Evolutionary conservation across 2,888 invertebrate genomes (phyloP), one percentile per base, ranked within the genome.

Genomic region (Dyspetes luteomarginatus): DNA sequence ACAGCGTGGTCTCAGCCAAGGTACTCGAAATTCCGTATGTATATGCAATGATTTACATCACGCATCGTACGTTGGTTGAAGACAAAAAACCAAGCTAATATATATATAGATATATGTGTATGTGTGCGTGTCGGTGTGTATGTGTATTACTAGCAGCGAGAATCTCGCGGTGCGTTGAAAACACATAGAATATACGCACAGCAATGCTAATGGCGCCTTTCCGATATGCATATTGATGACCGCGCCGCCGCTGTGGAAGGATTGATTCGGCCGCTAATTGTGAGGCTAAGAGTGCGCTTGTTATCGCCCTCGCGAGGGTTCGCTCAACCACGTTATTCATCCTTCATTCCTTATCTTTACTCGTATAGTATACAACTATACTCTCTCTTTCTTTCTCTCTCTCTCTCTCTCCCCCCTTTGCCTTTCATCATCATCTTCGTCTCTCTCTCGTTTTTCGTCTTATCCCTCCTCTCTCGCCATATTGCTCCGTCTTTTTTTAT

Each of bases 231-330:
- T 88, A 88, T 87, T 87, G 87, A 88, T 88, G 87, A 84, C 82
- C 84, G 82, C 81, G 65, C 71, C 71, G 62, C 55, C 77, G 67
- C 69, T 81, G 77, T 80, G 81, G 72, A 79, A 65, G 85, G 87
- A 88, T 89, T 88, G 87, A 89, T 89, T 87, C 84, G 83, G 85
- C 84, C 84, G 85, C 86, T 89, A 89, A 89, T 88, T 88, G 88
- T 88, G 84, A 81, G 81, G 83, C 83, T 84, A 88, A 88, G 86
- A 85, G 85, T 84, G 85, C 81, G 77, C 85, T 84, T 82, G 83
- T 85, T 84, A 86, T 86, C 85, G 82, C 67, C 75, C 83, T 75
- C 48, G 17, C 48, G 56, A 48, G 58, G 64, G 77, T 78, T 84
- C 71, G 81, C 82, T 83, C 80, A 82, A 65, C 83, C 79, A 81